Evolutionary conservation across 2,888 invertebrate species (phyloP), one percentile per base, ranked within the genome.

Genomic region (Xylocampa areola): DNA sequence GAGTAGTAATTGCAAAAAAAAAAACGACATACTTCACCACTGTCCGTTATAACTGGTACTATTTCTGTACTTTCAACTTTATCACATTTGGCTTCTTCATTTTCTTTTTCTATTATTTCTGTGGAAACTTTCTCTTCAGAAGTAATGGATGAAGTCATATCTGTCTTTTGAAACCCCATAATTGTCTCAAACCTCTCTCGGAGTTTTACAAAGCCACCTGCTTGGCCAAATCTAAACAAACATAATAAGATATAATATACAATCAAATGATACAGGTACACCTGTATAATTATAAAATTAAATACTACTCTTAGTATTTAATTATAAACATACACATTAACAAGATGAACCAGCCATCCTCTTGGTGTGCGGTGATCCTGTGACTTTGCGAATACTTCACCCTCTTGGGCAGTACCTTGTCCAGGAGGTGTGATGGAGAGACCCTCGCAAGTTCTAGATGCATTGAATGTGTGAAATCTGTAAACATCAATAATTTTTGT

Each of bases 311-410:
- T 25, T 5, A 27, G 11, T 21, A 17, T 10, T 19, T 17, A 33
- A 55, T 17, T 13, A 25, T n/a, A 52, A 23, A 87, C 88, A 83
- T 88, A 96, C 95, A 95, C 95, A 95, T 99, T 99, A 63, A 99
- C 97, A 68, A 99, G 95, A 94, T 99, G 98, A 61, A 99, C 98
- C 69, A 99, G 96, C 99, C 99, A 99, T 55, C 99, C 99, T 72
- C 98, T 96, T 10, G 98, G 97, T 76, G 96, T 96, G 81, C 98
- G 96, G 49, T 96, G 96, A 90, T 99, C 98, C 58, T 90, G 90
- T 50, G 97, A 96, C 77, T 96, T 94, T 25, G 98, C 97, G 81
- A 94, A 96, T 61, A 96, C 88, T 78, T 94, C 93, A 35, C 76
- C 63, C 59, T 93, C 93, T 67, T 90, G 90, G 2, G 83, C 79